These are phyloP conservation scores for Hemitrygon akajei DNA, from an alignment of 2,797 vertebrate genomes.

Conservation along the genomic window DNA sequence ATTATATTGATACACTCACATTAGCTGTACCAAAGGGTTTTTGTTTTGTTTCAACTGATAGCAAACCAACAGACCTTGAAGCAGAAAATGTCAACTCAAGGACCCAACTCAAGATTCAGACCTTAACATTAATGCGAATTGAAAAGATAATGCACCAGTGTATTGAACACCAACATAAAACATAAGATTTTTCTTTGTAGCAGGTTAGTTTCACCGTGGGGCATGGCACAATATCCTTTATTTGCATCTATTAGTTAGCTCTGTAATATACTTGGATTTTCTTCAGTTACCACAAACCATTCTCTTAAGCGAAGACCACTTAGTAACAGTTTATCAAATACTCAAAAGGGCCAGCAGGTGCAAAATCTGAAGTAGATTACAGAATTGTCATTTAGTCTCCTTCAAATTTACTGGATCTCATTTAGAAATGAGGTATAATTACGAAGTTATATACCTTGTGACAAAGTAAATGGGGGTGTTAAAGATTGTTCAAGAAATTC, in stretches of 20 bases:
- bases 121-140: neutral
- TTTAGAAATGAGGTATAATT: neutral
- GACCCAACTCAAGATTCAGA: neutral
- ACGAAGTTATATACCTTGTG: neutral
- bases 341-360: neutral
- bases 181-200: neutral
- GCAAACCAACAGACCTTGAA: neutral
- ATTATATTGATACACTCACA: neutral
- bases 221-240: neutral
- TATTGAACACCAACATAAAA: neutral
- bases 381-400: neutral
- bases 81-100: neutral
- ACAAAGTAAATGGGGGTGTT: neutral
- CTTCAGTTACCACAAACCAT: neutral
- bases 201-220: neutral
- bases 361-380: neutral
- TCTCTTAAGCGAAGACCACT: neutral
- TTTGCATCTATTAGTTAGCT: neutral
- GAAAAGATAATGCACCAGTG: neutral
- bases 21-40: neutral
- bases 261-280: neutral
- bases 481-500: neutral
- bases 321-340: neutral
- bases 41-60: neutral
- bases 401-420: neutral